A percentile compares a stretch with the other conserved stretches of the same genome.
phyloP scores from a whole-genome alignment of 2,888 invertebrate genomes.

The Rotaria magnacalcarata region DNA sequence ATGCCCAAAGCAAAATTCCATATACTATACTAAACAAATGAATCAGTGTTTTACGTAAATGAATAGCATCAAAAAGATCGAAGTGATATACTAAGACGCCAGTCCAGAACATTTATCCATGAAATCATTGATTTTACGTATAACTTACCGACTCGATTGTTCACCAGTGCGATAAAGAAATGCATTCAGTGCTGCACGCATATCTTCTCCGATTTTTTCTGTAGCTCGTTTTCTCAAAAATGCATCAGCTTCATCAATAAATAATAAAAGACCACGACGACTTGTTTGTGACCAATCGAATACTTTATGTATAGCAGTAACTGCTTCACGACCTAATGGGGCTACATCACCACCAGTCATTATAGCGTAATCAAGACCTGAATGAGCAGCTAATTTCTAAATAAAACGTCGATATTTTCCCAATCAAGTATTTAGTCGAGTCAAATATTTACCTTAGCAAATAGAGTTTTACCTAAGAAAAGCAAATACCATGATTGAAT shows the following conservation, averaged over 20 bases:
- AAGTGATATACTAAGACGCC: no score
- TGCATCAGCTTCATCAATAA: conserved; percentile 98
- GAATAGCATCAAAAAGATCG: no score
- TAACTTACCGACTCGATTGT: conserved; percentile 74
- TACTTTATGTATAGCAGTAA: conserved; percentile 95
- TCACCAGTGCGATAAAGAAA: conserved; percentile 96
- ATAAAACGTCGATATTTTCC: background rate
- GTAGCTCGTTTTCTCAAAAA: conserved; percentile 69
- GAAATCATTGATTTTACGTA: no score
- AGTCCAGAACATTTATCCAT: no score
- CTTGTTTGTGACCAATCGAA: conserved; percentile 65
- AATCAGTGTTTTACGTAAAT: no score
- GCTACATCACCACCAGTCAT: conserved; percentile 97
- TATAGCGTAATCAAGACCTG: conserved; percentile 97
- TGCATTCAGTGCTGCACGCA: conserved; percentile 89
- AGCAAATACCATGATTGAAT: background rate
- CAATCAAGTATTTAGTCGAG: background rate
- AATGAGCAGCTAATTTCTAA: conserved; percentile 86
- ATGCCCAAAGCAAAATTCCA: no score
- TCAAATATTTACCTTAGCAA: conserved; percentile 68
- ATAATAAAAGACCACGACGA: conserved; percentile 65
- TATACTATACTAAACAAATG: no score
- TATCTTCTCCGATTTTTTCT: conserved; percentile 86
- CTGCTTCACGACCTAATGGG: conserved; percentile 93
- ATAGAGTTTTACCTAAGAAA: conserved; percentile 70